Base-by-base conservation (phyloP, 2,113 vertebrate genomes). In the Herpailurus yagouaroundi region DNA sequence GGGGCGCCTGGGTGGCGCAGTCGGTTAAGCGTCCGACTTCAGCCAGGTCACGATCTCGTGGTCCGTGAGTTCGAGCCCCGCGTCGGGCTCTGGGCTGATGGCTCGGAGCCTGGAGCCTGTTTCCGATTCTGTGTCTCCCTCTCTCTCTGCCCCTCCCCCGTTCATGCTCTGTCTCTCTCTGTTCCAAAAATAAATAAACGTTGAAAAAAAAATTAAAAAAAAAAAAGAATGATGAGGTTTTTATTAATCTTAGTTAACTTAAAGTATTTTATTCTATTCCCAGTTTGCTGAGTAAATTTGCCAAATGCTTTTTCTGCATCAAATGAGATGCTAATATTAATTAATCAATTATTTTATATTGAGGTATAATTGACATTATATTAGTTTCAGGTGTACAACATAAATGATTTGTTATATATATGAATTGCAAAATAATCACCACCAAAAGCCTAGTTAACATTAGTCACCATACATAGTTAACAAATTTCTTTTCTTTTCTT, bases 191-290 rank as follows among this genome's bases (percentile, higher is more conserved):
- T n/a, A n/a, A n/a, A n/a, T n/a, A n/a, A n/a, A n/a, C n/a, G n/a
- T n/a, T n/a, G n/a, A n/a, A n/a, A n/a, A n/a, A n/a, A n/a, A n/a
- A n/a, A n/a, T n/a, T n/a, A n/a, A n/a, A n/a, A n/a, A n/a, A n/a
- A n/a, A n/a, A n/a, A n/a, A n/a, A 77, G 69, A 83, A 81, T 81
- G 52, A 92, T 74, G 60, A 84, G 18, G 1, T 71, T 95, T 96
- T 50, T 82, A 12, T 48, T 63, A 85, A 48, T 90, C 50, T 82
- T 94, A 91, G 38, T 74, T 90, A 50, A 27, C 21, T 73, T 89
- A 60, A 79, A 68, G 33, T 63, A 71, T 91, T 85, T 64, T 91
- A 48, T 96, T 57, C 79, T 92, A 73, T 83, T 83, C 2, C 27
- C 12, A 71, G 48, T 77, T 92, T 77, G 27, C 60, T 95, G 29